Base-by-base conservation (phyloP, 2,888 invertebrate genomes). In the Matsumyia berberina region DNA sequence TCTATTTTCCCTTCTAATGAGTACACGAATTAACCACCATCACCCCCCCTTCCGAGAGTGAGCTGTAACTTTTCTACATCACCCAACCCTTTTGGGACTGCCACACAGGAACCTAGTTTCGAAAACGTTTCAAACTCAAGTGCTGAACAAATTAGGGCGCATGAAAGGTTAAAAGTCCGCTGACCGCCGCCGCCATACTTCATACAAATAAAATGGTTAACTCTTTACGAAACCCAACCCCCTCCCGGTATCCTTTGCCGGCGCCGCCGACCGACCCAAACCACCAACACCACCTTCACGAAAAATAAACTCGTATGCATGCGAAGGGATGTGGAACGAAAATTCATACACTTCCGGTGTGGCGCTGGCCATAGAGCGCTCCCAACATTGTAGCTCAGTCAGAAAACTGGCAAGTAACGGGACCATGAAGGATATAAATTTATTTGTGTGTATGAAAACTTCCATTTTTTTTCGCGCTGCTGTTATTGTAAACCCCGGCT, bases 321-420 rank as follows among this genome's bases (percentile, higher is more conserved):
- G 42, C 33, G 9, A 62, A 44, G 35, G 66, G 39, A 77, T 67
- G 24, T 24, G 44, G 73, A 83, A 67, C 46, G 53, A 77, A 77
- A 72, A 72, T 78, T 62, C 82, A 83, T 78, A 64, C 49, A 83
- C 78, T 83, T 83, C 78, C 82, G 78, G 67, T 58, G 37, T 74
- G 46, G 42, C 31, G 67, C 62, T 74, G 67, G 39, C 53, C 60
- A 82, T 66, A 19, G 8, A 51, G 39, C 37, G 51, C 19, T 60
- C 31, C 31, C 60, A 55, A 53, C 42, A 57, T 70, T 53, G 62
- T 76, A 74, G 62, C 64, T 76, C 57, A 44, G 51, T 53, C 66
- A 60, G 58, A 82, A 77, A 82, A 77, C 70, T 72, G 49, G 57
- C 58, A 67, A 49, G 57, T 69, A 57, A 55, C 55, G 46, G n/a